Evolutionary conservation across 1,140 invertebrate genomes (phyloP), one percentile per base, ranked within the genome.

Genomic region (Drosophila nigrodunni): DNA sequence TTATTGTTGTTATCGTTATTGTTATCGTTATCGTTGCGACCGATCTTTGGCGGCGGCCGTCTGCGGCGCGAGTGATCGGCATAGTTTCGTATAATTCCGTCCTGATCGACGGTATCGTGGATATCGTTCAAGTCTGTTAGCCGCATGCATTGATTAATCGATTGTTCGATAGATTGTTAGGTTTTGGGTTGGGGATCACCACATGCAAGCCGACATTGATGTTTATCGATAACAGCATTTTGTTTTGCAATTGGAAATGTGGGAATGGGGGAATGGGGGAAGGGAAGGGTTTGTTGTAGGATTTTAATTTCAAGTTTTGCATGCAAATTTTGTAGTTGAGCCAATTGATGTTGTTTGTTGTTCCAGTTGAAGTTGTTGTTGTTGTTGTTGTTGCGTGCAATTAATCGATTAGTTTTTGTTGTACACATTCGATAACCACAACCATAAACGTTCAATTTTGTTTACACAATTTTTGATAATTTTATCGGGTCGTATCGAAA

Each of bases 361-460:
- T 71, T 61, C 52, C 61, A 18, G 60, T 52, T 62, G 49, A 57
- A 18, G 60, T 52, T 62, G 46, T 64, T 43, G 61, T 37, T 43
- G 47, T 37, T 43, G 47, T 52, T 66, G 76, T 76, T 61, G 67
- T 73, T 67, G 62, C 85, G 83, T 87, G 83, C 83, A 62, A 77
- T 87, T 88, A 88, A 88, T 89, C 85, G 85, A 80, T 88, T 89
- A 78, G 82, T 87, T 77, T 30, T 30, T 74, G 21, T 61, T 57
- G 62, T 50, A 9, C 30, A 68, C 66, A 83, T 83, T 89, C 80
- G 80, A 80, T 86, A 85, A 81, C 86, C 85, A 89, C 59, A 89
- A 89, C 85, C 85, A 80, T 60, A 75, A 65, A 61, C 61, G 64
- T 58, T 66, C 67, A 54, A 66, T 64, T 49, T 78, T 34, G 68